These are phyloP conservation scores for Zeus faber DNA, from an alignment of 2,113 vertebrate species.

Conservation along the genomic window DNA sequence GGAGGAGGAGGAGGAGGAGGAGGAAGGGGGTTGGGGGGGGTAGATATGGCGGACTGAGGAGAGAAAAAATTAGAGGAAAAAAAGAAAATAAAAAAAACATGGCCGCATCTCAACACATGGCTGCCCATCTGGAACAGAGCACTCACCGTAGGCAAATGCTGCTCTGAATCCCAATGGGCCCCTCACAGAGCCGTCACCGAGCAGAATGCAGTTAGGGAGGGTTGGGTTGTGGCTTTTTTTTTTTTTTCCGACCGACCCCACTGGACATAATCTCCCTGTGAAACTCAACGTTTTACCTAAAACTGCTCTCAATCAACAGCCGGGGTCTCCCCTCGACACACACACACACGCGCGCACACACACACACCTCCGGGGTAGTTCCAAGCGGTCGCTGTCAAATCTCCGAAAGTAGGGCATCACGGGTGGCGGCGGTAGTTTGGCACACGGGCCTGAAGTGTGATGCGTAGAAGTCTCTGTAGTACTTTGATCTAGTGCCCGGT, in stretches of 20 bases:
- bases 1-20: background rate
- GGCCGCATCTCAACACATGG: slow-evolving; percentile 11
- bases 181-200: background rate
- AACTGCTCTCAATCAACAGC: too few relatives aligned
- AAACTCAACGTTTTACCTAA: too few relatives aligned
- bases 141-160: slow-evolving; percentile 21
- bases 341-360: background rate
- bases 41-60: slow-evolving; percentile 7
- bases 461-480: slow-evolving; percentile 24
- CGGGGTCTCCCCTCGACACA: too few relatives aligned
- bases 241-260: too few relatives aligned
- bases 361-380: background rate
- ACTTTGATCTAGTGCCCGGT: slow-evolving; percentile 46
- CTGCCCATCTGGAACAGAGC: slow-evolving; percentile 33
- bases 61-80: slow-evolving; percentile 1
- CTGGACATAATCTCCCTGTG: too few relatives aligned
- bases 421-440: background rate
- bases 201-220: slow-evolving; percentile 11
- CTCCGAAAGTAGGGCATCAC: too few relatives aligned
- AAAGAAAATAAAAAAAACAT: slow-evolving; percentile 25
- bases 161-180: slow-evolving; percentile 26
- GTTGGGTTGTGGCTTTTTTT: too few relatives aligned
- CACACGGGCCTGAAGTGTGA: background rate
- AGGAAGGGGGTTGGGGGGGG: too few relatives aligned
- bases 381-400: background rate